Evolutionary conservation across 2,888 invertebrate genomes (phyloP), one percentile per base, ranked within the genome.

Genomic region (Leptopterna dolabrata): DNA sequence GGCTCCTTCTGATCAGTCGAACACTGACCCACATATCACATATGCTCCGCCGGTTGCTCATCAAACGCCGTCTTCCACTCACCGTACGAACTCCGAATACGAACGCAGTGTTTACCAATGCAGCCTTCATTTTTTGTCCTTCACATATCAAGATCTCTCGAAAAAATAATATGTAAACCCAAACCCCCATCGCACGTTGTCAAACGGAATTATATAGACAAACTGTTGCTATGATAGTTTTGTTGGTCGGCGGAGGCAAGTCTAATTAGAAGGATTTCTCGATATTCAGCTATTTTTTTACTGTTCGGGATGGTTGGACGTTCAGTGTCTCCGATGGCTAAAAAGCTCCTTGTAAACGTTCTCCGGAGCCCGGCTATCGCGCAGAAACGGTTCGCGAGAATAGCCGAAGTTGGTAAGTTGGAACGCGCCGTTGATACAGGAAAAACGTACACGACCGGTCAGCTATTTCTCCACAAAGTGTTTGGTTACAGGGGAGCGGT

Each of bases 401-500:
- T 84, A 13, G 73, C 45, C 1, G 86, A 86, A 76, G 86, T 86
- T 14, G 86, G 86, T 19, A 41, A 43, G 7, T 29, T 86, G 51
- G 86, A 86, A n/a, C 24, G 29, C 1, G 55, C 29, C 0, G 45
- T 30, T n/a, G 76, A 76, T 0, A 16, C 51, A 0, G 55, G 45
- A 6, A 71, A 55, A 36, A 24, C 63, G 93, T 99, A 99, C 93
- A 97, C 97, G 91, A 98, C 98, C 3, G 99, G 99, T 14, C 98
- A 98, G 92, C 93, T 99, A 88, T 98, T 99, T 92, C 93, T 99
- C 84, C 99, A 99, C 92, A 95, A 97, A 91, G 96, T 99, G 24
- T 99, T 99, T 92, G 99, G 99, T n/a, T 99, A 99, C 92, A 94
- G 99, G 90, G 99, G 99, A 4, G 98, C 99, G 16, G 95, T 99